Percentiles rank a stretch among this genome's conserved stretches.
Evolutionary conservation across 2,888 invertebrate genomes (phyloP).

Genomic region (Acronicta alni): DNA sequence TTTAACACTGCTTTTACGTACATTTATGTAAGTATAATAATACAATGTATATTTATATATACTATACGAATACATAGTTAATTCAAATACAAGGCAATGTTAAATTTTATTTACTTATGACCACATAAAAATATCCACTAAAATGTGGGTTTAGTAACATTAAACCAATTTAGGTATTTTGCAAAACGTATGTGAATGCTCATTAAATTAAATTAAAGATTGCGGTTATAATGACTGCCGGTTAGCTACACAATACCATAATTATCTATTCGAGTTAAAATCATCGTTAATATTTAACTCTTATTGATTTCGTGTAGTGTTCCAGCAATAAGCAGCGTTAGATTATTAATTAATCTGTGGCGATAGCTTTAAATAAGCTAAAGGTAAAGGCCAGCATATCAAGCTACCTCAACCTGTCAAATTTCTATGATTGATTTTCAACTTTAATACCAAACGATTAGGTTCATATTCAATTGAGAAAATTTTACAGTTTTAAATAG

Average conservation of each 20-base stretch:
- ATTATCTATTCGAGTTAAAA: not conserved
- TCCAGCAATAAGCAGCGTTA: no score
- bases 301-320: not conserved
- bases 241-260: constrained; percentile 9
- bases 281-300: constrained; percentile 1
- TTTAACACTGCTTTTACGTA: no score
- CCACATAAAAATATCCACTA: constrained; percentile 26
- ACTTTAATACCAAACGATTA: no score
- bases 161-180: constrained; percentile 34
- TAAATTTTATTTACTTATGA: constrained; percentile 23
- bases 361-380: no score
- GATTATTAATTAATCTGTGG: no score
- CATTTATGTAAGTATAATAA: no score
- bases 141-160: constrained; percentile 39
- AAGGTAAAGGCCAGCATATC: no score
- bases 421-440: no score
- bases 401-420: no score
- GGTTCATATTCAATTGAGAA: no score
- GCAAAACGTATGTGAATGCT: constrained; percentile 27
- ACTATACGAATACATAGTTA: constrained; percentile 18
- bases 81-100: constrained; percentile 26
- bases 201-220: constrained; percentile 42
- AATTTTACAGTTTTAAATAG: no score
- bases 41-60: no score
- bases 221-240: constrained; percentile 1